phyloP scores from a whole-genome alignment of 2,113 vertebrate species.

The Amia ocellicauda region DNA sequence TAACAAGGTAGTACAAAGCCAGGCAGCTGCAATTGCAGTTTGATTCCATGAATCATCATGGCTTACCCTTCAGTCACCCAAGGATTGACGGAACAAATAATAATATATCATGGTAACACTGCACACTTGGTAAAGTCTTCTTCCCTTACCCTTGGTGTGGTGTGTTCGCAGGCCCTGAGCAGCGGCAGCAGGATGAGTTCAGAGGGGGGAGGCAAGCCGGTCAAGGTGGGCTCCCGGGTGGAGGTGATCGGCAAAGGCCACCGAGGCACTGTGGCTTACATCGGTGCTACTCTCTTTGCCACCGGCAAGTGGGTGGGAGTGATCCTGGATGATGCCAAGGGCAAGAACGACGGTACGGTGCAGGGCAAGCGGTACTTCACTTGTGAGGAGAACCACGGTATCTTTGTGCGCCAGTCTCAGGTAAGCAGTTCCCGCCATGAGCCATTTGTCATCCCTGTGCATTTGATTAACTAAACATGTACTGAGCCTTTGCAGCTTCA shows the following conservation, averaged over 20 bases:
- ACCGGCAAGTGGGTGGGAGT: conserved; percentile 96
- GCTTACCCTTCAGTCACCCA: no score
- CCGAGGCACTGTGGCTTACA: conserved; percentile 88
- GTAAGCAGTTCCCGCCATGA: conserved; percentile 50
- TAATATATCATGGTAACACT: no score
- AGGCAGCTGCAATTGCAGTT: no score
- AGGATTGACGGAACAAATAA: no score
- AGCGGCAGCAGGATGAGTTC: conserved; percentile 84
- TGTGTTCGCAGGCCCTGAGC: conserved; percentile 65
- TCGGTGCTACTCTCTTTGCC: conserved; percentile 90
- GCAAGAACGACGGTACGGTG: conserved; percentile 95
- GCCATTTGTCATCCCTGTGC: no score
- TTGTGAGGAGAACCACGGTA: conserved; percentile 88
- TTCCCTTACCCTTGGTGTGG: not conserved
- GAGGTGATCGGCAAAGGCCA: conserved; percentile 96
- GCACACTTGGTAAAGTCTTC: no score
- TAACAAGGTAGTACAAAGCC: no score
- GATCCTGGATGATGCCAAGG: conserved; percentile 90
- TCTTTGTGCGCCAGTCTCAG: conserved; percentile 97
- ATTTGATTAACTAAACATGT: no score
- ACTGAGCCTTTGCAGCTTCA: no score
- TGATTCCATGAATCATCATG: no score
- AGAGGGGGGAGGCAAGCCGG: conserved; percentile 73
- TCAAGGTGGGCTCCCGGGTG: conserved; percentile 86
- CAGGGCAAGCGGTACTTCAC: conserved; percentile 94